Conservation (phyloP, 2,888 invertebrate genomes). For the Philereme vetulata region DNA sequence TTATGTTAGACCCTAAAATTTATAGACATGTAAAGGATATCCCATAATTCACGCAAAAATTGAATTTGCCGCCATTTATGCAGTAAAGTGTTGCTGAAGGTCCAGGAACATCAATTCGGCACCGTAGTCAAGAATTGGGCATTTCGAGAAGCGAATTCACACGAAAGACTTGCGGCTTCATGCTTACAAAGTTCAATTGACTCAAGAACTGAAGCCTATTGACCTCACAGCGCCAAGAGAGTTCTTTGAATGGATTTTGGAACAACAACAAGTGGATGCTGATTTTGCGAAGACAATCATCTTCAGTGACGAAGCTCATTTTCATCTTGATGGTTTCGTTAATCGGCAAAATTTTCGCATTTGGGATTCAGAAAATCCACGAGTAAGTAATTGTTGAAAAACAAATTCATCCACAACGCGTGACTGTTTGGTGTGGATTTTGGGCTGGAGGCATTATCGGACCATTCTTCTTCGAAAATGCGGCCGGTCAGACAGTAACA, state of each 20-base stretch:
- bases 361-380: slow-evolving; percentile 5
- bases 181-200: not conserved
- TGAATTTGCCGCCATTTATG: no score
- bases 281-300: slow-evolving; percentile 7
- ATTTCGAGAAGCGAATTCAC: not conserved
- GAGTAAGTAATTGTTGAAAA: not conserved
- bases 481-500: slow-evolving; percentile 20
- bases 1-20: no score
- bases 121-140: slow-evolving; percentile 1
- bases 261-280: not conserved
- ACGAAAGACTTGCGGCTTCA: not conserved
- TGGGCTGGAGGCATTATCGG: slow-evolving; percentile 41
- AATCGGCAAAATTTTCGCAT: slow-evolving; percentile 20
- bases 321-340: slow-evolving; percentile 10
- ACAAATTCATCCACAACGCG: slow-evolving; percentile 32
- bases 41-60: no score
- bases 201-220: no score
- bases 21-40: no score
- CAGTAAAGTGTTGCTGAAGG: slow-evolving; percentile 30
- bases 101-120: slow-evolving; percentile 25
- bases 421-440: slow-evolving; percentile 58
- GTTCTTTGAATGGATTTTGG: not conserved
- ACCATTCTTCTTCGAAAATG: slow-evolving; percentile 33
- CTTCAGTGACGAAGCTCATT: slow-evolving; percentile 14
- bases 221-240: not conserved